Evolutionary conservation across 2,888 invertebrate species (phyloP).

Genomic region (Arenicola marina): DNA sequence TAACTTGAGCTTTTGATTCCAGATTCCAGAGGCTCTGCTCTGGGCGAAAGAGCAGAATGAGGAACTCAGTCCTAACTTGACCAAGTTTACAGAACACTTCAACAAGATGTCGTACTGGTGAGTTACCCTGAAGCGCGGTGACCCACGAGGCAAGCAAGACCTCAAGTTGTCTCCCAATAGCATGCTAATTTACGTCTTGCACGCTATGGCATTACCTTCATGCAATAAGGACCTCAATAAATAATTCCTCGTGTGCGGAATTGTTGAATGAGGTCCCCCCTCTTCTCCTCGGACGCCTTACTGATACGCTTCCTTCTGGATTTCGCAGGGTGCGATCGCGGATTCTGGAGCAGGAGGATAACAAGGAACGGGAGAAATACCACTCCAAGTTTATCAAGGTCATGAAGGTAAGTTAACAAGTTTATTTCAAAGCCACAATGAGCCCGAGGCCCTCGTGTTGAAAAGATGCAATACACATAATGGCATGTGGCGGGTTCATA

Average conservation of each 20-base stretch:
- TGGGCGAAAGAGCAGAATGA: slow-evolving; percentile 99
- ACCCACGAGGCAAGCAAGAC: too few relatives aligned
- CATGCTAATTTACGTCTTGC: too few relatives aligned
- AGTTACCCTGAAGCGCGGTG: too few relatives aligned
- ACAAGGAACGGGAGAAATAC: slow-evolving; percentile 93
- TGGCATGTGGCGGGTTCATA: too few relatives aligned
- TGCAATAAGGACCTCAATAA: too few relatives aligned
- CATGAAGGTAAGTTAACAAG: slow-evolving; percentile 81
- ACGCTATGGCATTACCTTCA: too few relatives aligned
- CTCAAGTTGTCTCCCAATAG: too few relatives aligned
- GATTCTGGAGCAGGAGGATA: slow-evolving; percentile 87
- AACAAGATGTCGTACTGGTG: slow-evolving; percentile 99
- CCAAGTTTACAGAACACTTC: slow-evolving; percentile 97
- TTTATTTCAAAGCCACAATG: too few relatives aligned
- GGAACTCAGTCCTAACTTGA: slow-evolving; percentile 94
- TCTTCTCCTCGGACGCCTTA: background rate
- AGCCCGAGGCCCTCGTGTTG: too few relatives aligned
- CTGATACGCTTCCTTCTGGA: background rate
- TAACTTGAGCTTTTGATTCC: slow-evolving; percentile 4
- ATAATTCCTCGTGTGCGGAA: background rate
- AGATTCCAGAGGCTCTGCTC: slow-evolving; percentile 91
- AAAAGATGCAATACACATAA: too few relatives aligned
- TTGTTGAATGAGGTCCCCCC: background rate
- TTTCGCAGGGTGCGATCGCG: slow-evolving; percentile 80
- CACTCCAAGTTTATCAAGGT: slow-evolving; percentile 92